phyloP scores from a whole-genome alignment of 2,888 invertebrate species.

The Hylaea fasciaria region DNA sequence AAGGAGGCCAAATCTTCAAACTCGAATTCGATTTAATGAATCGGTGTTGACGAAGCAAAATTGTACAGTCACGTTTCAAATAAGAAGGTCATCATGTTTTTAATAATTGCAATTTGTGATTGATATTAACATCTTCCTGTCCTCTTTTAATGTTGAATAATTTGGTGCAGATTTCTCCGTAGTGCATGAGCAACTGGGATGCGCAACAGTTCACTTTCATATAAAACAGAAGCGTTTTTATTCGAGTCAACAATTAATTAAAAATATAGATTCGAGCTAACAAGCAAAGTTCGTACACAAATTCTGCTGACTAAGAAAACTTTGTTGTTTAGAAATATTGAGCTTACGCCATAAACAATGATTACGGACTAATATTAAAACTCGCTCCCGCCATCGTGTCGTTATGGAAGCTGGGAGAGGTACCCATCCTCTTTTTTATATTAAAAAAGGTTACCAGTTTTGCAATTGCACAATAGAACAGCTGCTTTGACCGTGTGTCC shows the following conservation, averaged over 20 bases:
- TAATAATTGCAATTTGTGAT: constrained; percentile 16
- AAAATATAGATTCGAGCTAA: constrained; percentile 10
- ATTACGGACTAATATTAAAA: constrained; percentile 22
- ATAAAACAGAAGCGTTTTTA: not conserved
- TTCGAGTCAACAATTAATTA: constrained; percentile 13
- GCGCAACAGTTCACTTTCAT: too few relatives aligned
- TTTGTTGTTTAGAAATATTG: constrained; percentile 6
- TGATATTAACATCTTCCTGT: too few relatives aligned
- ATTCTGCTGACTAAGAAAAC: constrained; percentile 6
- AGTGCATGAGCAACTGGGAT: not conserved
- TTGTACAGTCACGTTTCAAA: constrained; percentile 29
- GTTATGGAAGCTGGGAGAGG: constrained; percentile 29
- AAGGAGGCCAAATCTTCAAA: constrained; percentile 25
- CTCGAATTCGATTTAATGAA: constrained; percentile 32
- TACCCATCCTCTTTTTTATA: constrained; percentile 35
- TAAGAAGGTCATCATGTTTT: constrained; percentile 20
- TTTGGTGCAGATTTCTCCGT: not conserved
- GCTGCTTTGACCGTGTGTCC: constrained; percentile 30
- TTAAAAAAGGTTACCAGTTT: constrained; percentile 26
- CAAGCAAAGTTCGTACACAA: constrained; percentile 9
- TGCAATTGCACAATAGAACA: constrained; percentile 11
- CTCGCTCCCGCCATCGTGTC: constrained; percentile 30
- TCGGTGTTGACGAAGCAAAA: constrained; percentile 35
- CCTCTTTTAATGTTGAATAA: too few relatives aligned
- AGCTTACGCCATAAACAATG: constrained; percentile 19